phyloP scores from a whole-genome alignment of 1,140 invertebrate species.

The Piezodorus guildinii region DNA sequence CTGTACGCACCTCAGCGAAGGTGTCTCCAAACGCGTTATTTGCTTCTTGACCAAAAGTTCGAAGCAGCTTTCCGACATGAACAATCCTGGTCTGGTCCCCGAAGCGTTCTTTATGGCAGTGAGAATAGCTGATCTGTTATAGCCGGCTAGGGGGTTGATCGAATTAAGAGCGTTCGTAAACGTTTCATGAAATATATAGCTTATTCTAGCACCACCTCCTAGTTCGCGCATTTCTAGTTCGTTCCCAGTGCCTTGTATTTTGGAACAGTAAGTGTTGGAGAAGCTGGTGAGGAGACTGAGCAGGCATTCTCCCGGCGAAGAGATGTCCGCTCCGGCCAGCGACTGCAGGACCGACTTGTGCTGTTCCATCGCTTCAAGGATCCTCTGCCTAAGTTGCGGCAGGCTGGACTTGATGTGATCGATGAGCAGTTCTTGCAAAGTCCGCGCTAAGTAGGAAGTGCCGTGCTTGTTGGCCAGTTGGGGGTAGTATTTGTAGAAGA shows the following conservation, averaged over 20 bases:
- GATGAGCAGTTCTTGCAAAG: conserved; percentile 50
- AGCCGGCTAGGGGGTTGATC: conserved; percentile 49
- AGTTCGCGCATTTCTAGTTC: conserved; percentile 60
- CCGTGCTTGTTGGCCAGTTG: conserved; percentile 49
- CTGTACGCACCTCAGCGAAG: conserved; percentile 54
- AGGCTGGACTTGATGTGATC: conserved; percentile 55
- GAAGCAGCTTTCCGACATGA: conserved; percentile 62
- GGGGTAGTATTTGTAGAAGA: conserved; percentile 52
- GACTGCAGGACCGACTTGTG: conserved; percentile 48
- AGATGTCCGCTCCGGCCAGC: conserved; percentile 49
- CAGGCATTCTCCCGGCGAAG: conserved; percentile 49
- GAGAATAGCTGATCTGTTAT: conserved; percentile 48
- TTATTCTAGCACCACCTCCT: conserved; percentile 59
- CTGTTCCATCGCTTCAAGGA: conserved; percentile 51
- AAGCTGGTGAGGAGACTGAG: conserved; percentile 62
- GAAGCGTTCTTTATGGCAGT: conserved; percentile 63
- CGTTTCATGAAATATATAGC: conserved; percentile 62
- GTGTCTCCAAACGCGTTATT: conserved; percentile 55
- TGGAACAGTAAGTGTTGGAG: conserved; percentile 53
- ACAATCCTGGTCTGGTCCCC: conserved; percentile 52
- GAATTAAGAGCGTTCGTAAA: conserved; percentile 48
- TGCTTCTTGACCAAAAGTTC: conserved; percentile 61
- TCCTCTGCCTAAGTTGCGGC: conserved; percentile 49
- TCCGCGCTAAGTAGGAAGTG: conserved; percentile 47
- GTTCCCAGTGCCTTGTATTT: conserved; percentile 53